Conservation (phyloP, 2,888 invertebrate genomes). For the Ophion ventricosus region DNA sequence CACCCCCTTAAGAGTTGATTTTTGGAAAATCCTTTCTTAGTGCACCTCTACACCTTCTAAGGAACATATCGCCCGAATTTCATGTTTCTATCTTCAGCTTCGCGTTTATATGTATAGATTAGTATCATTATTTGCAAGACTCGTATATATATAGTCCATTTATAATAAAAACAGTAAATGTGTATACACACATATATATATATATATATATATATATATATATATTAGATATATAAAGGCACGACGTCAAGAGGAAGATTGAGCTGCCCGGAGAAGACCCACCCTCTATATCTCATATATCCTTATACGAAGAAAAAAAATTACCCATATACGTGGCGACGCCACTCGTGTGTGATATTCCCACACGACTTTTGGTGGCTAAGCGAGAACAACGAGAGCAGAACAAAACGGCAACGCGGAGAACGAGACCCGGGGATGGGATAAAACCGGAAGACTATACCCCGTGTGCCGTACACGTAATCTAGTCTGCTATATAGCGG, state of each 20-base stretch:
- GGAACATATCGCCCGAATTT: no score
- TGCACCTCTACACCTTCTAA: no score
- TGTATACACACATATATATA: no score
- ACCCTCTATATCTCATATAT: not conserved
- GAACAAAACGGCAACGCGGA: not conserved
- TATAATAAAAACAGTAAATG: no score
- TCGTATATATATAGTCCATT: no score
- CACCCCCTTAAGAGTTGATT: no score
- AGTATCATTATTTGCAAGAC: no score
- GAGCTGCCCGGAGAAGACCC: not conserved
- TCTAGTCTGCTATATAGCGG: conserved; percentile 23
- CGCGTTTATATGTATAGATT: no score
- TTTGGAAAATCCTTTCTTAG: no score
- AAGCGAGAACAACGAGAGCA: not conserved
- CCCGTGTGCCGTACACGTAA: conserved; percentile 41
- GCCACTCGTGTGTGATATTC: conserved; percentile 1
- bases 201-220: no score
- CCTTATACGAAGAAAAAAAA: not conserved
- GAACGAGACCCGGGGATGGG: conserved; percentile 9
- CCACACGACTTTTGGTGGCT: not conserved
- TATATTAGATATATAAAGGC: not conserved
- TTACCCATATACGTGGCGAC: not conserved
- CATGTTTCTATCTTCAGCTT: no score
- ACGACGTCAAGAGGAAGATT: conserved; percentile 6
- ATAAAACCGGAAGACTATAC: conserved; percentile 26